Conservation (phyloP, 2,113 vertebrate genomes). For the Arenaria interpres region DNA sequence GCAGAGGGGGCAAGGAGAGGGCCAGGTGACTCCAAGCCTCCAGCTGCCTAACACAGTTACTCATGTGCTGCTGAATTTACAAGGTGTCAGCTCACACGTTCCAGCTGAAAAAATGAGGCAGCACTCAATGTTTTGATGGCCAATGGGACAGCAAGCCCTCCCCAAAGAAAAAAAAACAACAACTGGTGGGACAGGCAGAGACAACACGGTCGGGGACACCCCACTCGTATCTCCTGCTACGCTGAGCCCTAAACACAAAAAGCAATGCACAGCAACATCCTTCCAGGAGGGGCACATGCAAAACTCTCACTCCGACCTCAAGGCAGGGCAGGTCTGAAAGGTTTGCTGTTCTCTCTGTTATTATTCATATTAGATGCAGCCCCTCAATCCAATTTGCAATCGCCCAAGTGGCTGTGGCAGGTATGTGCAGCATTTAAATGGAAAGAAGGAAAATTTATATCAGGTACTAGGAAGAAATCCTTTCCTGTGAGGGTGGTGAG, state of each 20-base stretch:
- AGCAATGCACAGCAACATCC: background rate
- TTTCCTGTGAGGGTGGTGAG: no score
- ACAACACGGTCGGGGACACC: accelerated
- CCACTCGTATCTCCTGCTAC: background rate
- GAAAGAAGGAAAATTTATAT: no score
- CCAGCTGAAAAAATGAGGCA: background rate
- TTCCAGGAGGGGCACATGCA: background rate
- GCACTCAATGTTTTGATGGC: background rate
- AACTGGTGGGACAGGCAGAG: background rate
- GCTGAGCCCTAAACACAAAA: accelerated
- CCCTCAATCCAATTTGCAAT: background rate
- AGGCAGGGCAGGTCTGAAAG: background rate
- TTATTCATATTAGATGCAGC: background rate
- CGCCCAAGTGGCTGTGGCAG: background rate
- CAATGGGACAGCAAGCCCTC: background rate
- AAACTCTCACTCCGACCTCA: background rate
- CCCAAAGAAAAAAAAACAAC: background rate
- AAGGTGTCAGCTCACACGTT: background rate
- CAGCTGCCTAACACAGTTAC: background rate
- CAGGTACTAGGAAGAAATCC: no score
- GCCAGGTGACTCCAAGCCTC: background rate
- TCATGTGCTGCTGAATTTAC: background rate
- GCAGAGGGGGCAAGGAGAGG: background rate
- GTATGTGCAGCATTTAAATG: background rate
- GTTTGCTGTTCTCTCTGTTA: background rate